Percentiles rank a stretch among this genome's conserved stretches.
Conservation (phyloP, 2,113 vertebrate species). For the Montifringilla adamsi region DNA sequence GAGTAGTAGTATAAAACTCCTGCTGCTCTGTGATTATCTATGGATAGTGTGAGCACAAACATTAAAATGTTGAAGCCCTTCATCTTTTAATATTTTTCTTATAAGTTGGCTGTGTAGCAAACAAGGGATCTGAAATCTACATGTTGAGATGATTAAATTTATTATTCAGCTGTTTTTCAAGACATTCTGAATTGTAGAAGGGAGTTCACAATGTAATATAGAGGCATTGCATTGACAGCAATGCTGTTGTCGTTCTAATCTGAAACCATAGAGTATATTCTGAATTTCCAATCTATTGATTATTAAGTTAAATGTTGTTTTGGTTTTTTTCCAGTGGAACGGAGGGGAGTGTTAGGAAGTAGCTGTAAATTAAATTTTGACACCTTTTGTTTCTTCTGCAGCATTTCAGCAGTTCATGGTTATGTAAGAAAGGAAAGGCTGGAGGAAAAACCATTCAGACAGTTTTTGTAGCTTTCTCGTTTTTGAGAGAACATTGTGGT, state of each 20-base stretch:
- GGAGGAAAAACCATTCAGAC: neutral
- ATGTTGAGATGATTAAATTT: neutral
- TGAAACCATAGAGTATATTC: neutral
- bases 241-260: neutral
- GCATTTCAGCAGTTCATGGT: neutral
- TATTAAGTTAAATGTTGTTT: neutral
- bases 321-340: accelerated
- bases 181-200: neutral
- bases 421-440: neutral
- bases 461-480: neutral
- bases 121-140: neutral
- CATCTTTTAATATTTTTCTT: neutral
- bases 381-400: neutral
- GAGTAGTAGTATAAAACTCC: neutral
- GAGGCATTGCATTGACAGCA: neutral
- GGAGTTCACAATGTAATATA: neutral
- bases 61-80: neutral
- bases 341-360: neutral
- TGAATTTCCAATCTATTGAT: neutral
- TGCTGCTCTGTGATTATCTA: neutral
- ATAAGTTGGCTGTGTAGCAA: neutral
- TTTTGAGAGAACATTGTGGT: neutral
- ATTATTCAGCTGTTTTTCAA: neutral
- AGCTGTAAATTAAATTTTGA: neutral
- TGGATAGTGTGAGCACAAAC: neutral